Base-by-base conservation (phyloP, 2,888 invertebrate genomes). In the Dicyrtoma fusca region DNA sequence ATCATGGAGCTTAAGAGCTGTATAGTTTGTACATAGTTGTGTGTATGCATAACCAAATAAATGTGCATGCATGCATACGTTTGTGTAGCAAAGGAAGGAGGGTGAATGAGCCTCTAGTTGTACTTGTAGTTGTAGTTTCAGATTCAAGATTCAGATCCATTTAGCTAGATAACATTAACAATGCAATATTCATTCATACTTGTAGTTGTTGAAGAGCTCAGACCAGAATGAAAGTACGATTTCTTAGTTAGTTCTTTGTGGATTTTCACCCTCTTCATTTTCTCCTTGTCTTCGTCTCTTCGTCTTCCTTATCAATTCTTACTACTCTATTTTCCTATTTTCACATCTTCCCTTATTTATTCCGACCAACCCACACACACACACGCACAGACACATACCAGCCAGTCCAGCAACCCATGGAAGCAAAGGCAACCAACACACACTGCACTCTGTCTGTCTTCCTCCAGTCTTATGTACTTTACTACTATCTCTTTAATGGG, bases 181-280 rank as follows among this genome's bases (percentile, higher is more conserved):
- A 62, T 62, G 61, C 61, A 61, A 61, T 61, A 61, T 26, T 61
- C 61, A 61, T 61, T 61, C 61, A 61, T 53, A 53, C 53, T 53
- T 53, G 53, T 53, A 19, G 34, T 34, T 53, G 21, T n/a, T 11
- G 53, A 11, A 53, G 21, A 19, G 53, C 11, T 4, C 3, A 2
- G 19, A 53, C 11, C 11, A 17, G 53, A 19, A 23, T 11, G 53
- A 19, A 11, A 53, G 53, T 11, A n/a, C 10, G 19, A 23, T 21
- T 23, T 53, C 21, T 53, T 21, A 21, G 53, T 23, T 17, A 44
- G 42, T 59, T 25, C 19, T 44, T 19, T 44, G 42, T 44, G 21
- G 44, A 62, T 62, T 62, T 62, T 44, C 62, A 62, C 62, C 45
- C 62, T 62, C 62, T 62, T 62, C 62, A 62, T 26, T 62, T 42